Base-by-base conservation (phyloP, 1,140 invertebrate species). In the Nylanderia fulva region DNA sequence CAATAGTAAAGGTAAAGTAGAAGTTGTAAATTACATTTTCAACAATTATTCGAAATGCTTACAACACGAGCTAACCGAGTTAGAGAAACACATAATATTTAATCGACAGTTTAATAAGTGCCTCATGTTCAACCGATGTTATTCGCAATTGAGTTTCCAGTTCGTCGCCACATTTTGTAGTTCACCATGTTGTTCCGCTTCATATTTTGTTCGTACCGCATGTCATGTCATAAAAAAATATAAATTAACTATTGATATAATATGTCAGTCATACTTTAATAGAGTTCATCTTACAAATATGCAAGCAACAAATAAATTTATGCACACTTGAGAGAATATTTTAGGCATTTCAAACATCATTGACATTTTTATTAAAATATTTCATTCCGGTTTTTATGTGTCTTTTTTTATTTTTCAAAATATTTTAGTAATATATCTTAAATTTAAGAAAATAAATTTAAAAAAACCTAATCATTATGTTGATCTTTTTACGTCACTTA, bases 201-300 rank as follows among this genome's bases (percentile, higher is more conserved):
- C 15, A 56, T 60, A 82, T 82, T 82, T 71, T 71, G 66, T 42
- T 71, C 77, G 36, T 71, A 71, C n/a, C 29, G 52, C 36, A 45
- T n/a, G 66, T 82, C 36, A 82, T 21, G 52, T 24, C 36, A 15
- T 80, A n/a, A 33, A 71, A 48, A 48, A 82, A 82, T 71, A 82
- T 82, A 71, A 82, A 82, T 71, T 71, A 52, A 63, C 64, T 80
- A 82, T 13, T 52, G 24, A 80, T 80, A 58, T 68, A 80, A 58
- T 71, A 4, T 58, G 52, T 71, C 36, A 82, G 66, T 13, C 24
- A 71, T 36, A 15, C 13, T 42, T 39, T 58, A 58, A 82, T 82
- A 18, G 77, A 69, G 18, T 58, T 42, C 66, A 29, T n/a, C 13
- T 71, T 45, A 82, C 36, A 27, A 42, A 24, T 66, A 82, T 27